A percentile compares a stretch with the other conserved stretches of the same genome.
These are phyloP conservation scores for Cyrtodaria siliqua DNA, from an alignment of 2,888 invertebrate genomes.

Conservation along the genomic window DNA sequence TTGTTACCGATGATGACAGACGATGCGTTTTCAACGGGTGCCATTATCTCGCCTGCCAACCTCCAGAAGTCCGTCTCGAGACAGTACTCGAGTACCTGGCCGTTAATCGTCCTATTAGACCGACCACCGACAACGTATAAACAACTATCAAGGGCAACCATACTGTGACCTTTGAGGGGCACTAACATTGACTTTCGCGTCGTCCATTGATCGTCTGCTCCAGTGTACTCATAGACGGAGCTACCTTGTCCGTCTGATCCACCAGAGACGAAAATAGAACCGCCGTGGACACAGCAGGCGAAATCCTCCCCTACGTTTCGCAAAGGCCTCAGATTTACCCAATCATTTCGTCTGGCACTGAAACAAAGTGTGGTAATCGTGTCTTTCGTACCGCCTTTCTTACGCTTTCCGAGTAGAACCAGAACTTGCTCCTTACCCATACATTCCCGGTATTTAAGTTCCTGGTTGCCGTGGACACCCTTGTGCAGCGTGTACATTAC, in stretches of 20 bases:
- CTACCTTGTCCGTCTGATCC: too few species aligned
- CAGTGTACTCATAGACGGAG: constrained; percentile 3
- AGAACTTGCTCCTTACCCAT: constrained; percentile 30
- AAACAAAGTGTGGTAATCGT: background rate
- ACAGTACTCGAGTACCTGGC: constrained; percentile 31
- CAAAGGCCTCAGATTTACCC: background rate
- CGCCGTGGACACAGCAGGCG: constrained; percentile 7
- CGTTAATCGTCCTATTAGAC: constrained; percentile 12
- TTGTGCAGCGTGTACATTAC: constrained; percentile 32
- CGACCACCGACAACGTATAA: constrained; percentile 37
- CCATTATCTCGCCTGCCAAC: constrained; percentile 41
- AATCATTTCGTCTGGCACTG: background rate
- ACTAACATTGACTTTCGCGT: background rate
- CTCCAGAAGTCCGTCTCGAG: constrained; percentile 29
- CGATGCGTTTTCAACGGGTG: constrained; percentile 42
- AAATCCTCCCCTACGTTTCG: background rate
- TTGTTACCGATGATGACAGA: constrained; percentile 29
- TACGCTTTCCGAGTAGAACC: constrained; percentile 10
- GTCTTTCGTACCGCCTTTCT: background rate
- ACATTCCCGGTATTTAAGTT: constrained; percentile 33
- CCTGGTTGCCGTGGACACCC: constrained; percentile 27
- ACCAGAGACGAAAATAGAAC: background rate
- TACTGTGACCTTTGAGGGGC: constrained; percentile 28
- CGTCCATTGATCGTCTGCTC: background rate
- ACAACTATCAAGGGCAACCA: constrained; percentile 32